Evolutionary conservation across 2,113 vertebrate genomes (phyloP), one percentile per base, ranked within the genome.

Genomic region (Salvelinus sp.): DNA sequence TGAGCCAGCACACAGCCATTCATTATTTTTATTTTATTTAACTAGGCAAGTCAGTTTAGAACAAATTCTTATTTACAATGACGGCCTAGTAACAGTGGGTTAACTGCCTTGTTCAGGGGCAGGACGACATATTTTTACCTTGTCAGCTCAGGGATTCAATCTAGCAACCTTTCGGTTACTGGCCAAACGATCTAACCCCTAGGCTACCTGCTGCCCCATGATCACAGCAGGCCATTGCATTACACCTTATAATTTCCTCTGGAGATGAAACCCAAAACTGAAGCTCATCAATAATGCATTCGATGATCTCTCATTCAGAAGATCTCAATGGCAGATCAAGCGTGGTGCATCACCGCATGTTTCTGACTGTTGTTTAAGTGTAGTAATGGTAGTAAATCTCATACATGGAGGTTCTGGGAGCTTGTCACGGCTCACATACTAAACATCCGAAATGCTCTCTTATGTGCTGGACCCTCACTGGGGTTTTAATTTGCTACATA

Each of bases 201-300:
- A 33, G 33, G 6, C 33, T 33, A 33, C 33, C 30, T 33, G 30
- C 30, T 33, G 30, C 30, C 30, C 30, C 33, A 85, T 88, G 88
- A 92, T 90, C 90, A 90, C 90, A 85, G 90, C 82, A 76, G 87
- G 87, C 89, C 87, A 85, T 87, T 90, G 90, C 90, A 90, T 90
- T 91, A 91, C 90, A 91, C 86, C 90, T 91, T 92, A 92, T 92
- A 88, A 90, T 91, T 92, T 92, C 91, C 91, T 91, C 88, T 87
- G 81, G 78, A 85, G 81, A 88, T 89, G 92, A 91, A 92, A 93
- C 87, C 82, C 76, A 88, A 92, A 90, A 90, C 91, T 78, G 38
- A 81, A 38, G 78, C 86, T 89, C 86, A 92, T 93, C 86, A 92
- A 93, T 93, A 92, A 93, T 93, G 89, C 70, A 92, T 76, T 27